These are phyloP conservation scores for Jacana jacana DNA, from an alignment of 2,113 vertebrate species.

Conservation along the genomic window DNA sequence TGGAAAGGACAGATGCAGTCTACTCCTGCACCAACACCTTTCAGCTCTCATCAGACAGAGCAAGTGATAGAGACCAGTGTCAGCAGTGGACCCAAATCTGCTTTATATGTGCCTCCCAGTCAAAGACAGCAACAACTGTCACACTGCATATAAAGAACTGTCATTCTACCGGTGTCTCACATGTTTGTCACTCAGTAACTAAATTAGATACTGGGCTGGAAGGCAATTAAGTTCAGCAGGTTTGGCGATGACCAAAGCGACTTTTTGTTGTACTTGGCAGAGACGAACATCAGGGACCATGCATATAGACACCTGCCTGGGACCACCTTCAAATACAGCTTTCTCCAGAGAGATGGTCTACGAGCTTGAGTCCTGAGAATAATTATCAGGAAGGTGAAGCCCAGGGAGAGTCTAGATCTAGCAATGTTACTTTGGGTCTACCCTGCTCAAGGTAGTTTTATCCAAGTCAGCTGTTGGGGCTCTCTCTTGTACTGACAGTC, in stretches of 20 bases:
- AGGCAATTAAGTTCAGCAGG: not conserved
- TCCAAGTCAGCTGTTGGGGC: not conserved
- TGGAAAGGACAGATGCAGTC: not conserved
- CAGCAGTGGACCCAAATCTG: not conserved
- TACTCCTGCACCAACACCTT: fast-evolving
- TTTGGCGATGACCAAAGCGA: not conserved
- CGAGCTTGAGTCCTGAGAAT: not conserved
- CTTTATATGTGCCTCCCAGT: not conserved
- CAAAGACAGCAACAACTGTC: not conserved
- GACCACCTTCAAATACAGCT: not conserved
- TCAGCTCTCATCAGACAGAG: not conserved
- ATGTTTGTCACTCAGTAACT: not conserved
- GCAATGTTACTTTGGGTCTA: not conserved
- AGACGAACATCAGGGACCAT: not conserved
- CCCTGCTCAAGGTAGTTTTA: not conserved
- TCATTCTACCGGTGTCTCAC: not conserved
- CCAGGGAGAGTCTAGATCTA: not conserved
- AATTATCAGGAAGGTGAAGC: not conserved
- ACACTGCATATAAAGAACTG: not conserved
- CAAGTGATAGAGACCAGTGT: not conserved
- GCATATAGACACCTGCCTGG: not conserved
- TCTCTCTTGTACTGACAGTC: not conserved
- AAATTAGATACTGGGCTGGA: not conserved
- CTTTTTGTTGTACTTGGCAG: not conserved
- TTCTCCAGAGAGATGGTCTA: not conserved